A percentile compares a stretch with the other conserved stretches of the same genome.
These are phyloP conservation scores for Lepidocyrtoides sp. DNA, from an alignment of 2,888 invertebrate species.

Conservation along the genomic window DNA sequence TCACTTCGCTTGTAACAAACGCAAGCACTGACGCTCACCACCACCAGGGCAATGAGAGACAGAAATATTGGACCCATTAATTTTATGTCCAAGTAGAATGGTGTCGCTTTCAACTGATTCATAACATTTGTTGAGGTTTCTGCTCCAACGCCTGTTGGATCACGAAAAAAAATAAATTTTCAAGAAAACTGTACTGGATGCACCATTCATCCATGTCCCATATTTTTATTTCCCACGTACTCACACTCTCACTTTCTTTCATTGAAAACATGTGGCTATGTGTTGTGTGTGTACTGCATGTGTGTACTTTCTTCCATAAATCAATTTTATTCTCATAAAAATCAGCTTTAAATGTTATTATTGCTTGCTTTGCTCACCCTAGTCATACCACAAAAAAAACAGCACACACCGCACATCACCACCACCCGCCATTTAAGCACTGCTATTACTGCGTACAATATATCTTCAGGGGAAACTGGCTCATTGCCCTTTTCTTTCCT, in stretches of 20 bases:
- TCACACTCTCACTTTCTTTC: neutral
- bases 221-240: neutral
- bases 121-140: slow-evolving; percentile 79
- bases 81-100: slow-evolving; percentile 87
- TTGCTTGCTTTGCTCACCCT: slow-evolving; percentile 10
- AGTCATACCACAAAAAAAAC: neutral
- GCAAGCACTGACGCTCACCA: slow-evolving; percentile 88
- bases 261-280: neutral
- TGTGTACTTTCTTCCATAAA: slow-evolving; percentile 20
- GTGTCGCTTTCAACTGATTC: slow-evolving; percentile 83
- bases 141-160: slow-evolving; percentile 51
- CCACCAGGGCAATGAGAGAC: slow-evolving; percentile 88
- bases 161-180: neutral
- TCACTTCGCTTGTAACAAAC: slow-evolving; percentile 88
- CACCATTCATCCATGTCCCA: neutral
- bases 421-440: neutral
- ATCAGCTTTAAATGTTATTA: slow-evolving; percentile 42
- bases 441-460: neutral
- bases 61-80: slow-evolving; percentile 88
- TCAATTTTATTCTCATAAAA: slow-evolving; percentile 65
- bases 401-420: neutral
- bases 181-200: too few species aligned
- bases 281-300: neutral
- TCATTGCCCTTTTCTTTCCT: slow-evolving; percentile 26
- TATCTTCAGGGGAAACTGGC: slow-evolving; percentile 27